Evolutionary conservation across 2,797 vertebrate genomes (phyloP).

Genomic region (Diglossa cyanea): DNA sequence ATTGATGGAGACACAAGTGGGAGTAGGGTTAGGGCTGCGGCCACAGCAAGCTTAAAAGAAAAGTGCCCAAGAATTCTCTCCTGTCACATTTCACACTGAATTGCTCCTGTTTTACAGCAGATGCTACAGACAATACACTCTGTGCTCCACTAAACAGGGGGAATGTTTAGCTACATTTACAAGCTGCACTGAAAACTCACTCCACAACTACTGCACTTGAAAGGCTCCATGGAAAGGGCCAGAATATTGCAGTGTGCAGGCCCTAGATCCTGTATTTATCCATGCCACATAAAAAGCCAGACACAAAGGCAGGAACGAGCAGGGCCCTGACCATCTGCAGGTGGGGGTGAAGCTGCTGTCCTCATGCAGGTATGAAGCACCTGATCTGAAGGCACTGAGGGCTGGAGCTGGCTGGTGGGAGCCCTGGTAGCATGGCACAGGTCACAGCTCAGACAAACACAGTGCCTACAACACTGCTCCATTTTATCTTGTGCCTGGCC

Average conservation of each 20-base stretch:
- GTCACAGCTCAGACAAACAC: neutral
- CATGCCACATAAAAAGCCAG: neutral
- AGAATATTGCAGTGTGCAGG: neutral
- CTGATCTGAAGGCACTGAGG: neutral
- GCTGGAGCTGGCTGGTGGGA: neutral
- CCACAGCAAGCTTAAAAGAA: constrained; percentile 61
- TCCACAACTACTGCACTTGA: neutral
- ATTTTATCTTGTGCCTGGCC: neutral
- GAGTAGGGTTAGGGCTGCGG: constrained; percentile 25
- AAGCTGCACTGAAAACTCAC: constrained; percentile 30
- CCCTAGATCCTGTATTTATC: neutral
- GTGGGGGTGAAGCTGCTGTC: neutral
- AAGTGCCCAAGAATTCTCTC: constrained; percentile 53
- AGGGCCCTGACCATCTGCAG: neutral
- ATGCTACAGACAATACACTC: constrained; percentile 20
- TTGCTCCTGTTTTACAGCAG: constrained; percentile 8
- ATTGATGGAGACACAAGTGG: constrained; percentile 34
- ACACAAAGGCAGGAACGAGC: neutral
- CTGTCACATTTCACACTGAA: constrained; percentile 46
- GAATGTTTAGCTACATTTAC: constrained; percentile 38
- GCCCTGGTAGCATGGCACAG: neutral
- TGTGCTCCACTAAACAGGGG: neutral
- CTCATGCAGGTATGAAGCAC: neutral
- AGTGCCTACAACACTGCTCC: neutral
- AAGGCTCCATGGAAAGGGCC: neutral